Evolutionary conservation across 2,888 invertebrate species (phyloP), one percentile per base, ranked within the genome.

Genomic region (Julus scanicus): DNA sequence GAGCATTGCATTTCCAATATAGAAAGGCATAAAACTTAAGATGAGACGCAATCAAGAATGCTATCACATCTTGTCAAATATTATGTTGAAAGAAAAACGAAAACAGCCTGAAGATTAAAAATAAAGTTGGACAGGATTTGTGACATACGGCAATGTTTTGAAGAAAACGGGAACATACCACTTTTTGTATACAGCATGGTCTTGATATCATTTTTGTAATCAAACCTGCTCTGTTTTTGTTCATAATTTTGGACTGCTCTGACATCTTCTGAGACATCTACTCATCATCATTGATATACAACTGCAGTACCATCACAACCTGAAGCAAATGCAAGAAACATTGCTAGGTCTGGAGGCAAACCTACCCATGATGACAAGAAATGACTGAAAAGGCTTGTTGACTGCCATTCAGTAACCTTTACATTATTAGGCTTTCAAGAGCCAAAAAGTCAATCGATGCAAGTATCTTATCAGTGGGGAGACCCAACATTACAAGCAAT

Each of bases 101-200:
- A 63, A 63, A 63, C 20, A 63, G n/a, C 20, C 63, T 63, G 63
- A 20, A 63, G 63, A 63, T 63, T 63, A 63, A 63, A 63, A 63
- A 57, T 57, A 57, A 1, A 17, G 57, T 17, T 57, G 6, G 57
- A 57, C 57, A 57, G 57, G 17, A 57, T 57, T 17, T 57, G 15
- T 57, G 57, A 57, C 5, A 15, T 49, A 53, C 8, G 63, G 6
- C 20, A n/a, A 2, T 63, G 20, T 63, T 53, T 17, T 53, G 1
- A 15, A 15, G 15, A 15, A 53, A 53, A 53, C 53, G 15, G 17
- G n/a, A 63, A n/a, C 63, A 20, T 20, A 4, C n/a, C 20, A n/a
- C 20, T 4, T 63, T 63, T 63, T n/a, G 9, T 63, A 63, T 29
- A 1, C n/a, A n/a, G 17, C 63, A n/a, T n/a, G 17, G 17, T 20